These are phyloP conservation scores for Eupsittula cactorum DNA, from an alignment of 2,113 vertebrate genomes.

Conservation along the genomic window DNA sequence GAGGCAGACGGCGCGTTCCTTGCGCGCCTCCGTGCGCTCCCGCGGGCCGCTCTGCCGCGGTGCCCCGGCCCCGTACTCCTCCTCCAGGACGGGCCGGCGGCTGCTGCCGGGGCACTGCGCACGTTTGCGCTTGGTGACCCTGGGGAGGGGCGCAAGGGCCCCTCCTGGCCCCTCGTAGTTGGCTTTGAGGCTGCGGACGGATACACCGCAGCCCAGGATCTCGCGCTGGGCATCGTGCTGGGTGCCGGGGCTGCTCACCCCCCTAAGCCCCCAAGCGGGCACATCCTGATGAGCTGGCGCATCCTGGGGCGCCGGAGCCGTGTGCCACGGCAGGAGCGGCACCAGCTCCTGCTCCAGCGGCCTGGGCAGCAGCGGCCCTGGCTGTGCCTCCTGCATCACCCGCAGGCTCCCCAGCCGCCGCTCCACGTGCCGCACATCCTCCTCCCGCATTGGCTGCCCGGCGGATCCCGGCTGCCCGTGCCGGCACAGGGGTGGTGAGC, in stretches of 20 bases:
- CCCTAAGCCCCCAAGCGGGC: constrained; percentile 78
- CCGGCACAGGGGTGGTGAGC: constrained; percentile 84
- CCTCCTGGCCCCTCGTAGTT: constrained; percentile 85
- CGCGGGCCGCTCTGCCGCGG: constrained; percentile 75
- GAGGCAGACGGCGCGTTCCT: constrained; percentile 89
- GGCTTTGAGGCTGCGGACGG: constrained; percentile 90
- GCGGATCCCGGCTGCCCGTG: constrained; percentile 87
- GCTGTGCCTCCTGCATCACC: constrained; percentile 89
- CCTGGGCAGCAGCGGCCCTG: constrained; percentile 83
- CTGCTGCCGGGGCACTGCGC: constrained; percentile 74
- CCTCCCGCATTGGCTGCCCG: constrained; percentile 90
- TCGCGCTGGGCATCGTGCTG: constrained; percentile 58
- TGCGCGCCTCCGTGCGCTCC: constrained; percentile 84
- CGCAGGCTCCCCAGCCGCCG: constrained; percentile 95
- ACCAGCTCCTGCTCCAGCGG: constrained; percentile 84
- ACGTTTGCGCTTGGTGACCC: constrained; percentile 73
- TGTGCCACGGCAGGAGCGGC: constrained; percentile 82
- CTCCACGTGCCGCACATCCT: constrained; percentile 88
- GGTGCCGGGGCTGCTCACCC: background rate
- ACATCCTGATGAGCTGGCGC: constrained; percentile 75
- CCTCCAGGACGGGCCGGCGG: constrained; percentile 79
- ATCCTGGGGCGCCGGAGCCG: constrained; percentile 71
- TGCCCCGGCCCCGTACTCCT: constrained; percentile 60
- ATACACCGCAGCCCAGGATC: constrained; percentile 91
- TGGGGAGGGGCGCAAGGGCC: constrained; percentile 15